Conservation (phyloP, 1,140 invertebrate species). For the Carcinoscorpius rotundicauda region DNA sequence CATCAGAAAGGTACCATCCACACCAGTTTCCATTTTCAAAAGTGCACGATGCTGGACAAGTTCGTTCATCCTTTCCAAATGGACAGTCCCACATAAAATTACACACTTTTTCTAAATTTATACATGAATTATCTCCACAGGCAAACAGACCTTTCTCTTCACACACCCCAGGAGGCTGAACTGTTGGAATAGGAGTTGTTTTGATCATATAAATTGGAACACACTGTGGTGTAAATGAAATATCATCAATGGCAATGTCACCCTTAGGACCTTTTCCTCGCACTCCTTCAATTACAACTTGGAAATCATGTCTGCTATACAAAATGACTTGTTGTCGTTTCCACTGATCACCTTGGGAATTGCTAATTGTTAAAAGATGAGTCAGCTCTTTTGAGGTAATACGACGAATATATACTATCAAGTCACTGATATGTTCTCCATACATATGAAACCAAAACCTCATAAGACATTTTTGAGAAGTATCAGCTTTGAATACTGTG, state of each 20-base stretch:
- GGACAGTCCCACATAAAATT: slow-evolving; percentile 24
- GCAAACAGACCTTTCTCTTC: slow-evolving; percentile 14
- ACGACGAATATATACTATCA: neutral
- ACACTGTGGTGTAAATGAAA: slow-evolving; percentile 18
- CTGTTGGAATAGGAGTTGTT: slow-evolving; percentile 16
- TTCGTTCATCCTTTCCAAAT: slow-evolving; percentile 21
- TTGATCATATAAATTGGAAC: slow-evolving; percentile 11
- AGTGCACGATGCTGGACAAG: slow-evolving; percentile 21
- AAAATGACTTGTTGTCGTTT: slow-evolving; percentile 7
- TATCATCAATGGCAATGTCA: slow-evolving; percentile 24
- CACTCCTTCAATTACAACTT: slow-evolving; percentile 10
- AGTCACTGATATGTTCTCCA: slow-evolving; percentile 1
- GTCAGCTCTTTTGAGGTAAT: neutral
- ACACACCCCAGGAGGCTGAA: slow-evolving; percentile 14
- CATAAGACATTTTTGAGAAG: slow-evolving; percentile 10
- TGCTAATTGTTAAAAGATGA: neutral
- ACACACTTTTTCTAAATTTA: slow-evolving; percentile 18
- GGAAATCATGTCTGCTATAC: slow-evolving; percentile 10
- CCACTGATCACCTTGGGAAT: slow-evolving; percentile 15
- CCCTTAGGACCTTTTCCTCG: slow-evolving; percentile 1
- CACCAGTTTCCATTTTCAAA: slow-evolving; percentile 20
- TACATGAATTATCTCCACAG: slow-evolving; percentile 22
- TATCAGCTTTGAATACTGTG: slow-evolving; percentile 12
- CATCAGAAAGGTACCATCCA: slow-evolving; percentile 11
- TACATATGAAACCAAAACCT: slow-evolving; percentile 18